Evolutionary conservation across 1,140 invertebrate genomes (phyloP).

Genomic region (Cyclargus thomasi): DNA sequence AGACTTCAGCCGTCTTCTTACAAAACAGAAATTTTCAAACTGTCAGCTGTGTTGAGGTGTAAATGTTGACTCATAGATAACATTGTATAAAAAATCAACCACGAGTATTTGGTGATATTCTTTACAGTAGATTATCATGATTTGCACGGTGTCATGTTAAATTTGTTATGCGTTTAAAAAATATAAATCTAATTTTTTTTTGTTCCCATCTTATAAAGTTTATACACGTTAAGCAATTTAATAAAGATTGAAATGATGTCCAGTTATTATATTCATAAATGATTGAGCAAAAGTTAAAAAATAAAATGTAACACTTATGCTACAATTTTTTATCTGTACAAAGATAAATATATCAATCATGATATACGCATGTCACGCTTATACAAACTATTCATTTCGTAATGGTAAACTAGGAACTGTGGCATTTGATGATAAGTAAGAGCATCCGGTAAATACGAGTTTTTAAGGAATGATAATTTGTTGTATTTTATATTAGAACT

Average conservation of each 20-base stretch:
- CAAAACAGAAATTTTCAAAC: background rate
- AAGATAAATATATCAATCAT: background rate
- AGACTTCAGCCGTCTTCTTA: background rate
- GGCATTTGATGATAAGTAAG: too few relatives aligned
- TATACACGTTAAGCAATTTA: background rate
- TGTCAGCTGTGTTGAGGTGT: background rate
- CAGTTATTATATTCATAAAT: too few relatives aligned
- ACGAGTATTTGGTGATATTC: background rate
- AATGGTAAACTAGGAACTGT: too few relatives aligned
- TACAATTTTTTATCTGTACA: background rate
- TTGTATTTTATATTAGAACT: too few relatives aligned
- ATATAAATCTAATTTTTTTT: too few relatives aligned
- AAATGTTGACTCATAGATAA: constrained; percentile 14
- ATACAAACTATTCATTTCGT: background rate
- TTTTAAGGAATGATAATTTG: too few relatives aligned
- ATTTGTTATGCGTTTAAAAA: too few relatives aligned
- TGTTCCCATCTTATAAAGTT: background rate
- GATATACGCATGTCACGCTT: background rate
- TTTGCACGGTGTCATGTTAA: background rate
- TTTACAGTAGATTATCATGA: background rate
- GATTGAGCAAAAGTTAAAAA: background rate
- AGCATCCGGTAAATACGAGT: too few relatives aligned
- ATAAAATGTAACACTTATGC: too few relatives aligned
- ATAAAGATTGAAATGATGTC: too few relatives aligned
- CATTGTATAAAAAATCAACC: background rate